A percentile compares a stretch with the other conserved stretches of the same genome.
These are phyloP conservation scores for Tetranychus truncatus DNA, from an alignment of 2,888 invertebrate species.

Conservation along the genomic window DNA sequence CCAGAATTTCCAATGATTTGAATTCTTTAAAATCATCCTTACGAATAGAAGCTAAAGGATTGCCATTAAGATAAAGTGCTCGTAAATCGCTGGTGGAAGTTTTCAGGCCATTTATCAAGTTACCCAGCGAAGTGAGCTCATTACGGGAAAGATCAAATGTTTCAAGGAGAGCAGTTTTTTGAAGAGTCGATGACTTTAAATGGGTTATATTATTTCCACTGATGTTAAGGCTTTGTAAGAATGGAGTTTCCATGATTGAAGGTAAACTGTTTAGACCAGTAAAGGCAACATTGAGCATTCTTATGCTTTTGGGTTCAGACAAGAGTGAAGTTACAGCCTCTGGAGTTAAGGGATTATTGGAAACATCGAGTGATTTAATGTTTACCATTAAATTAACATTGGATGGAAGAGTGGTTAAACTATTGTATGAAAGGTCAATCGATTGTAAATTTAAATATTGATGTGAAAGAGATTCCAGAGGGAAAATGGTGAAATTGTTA, in stretches of 20 bases:
- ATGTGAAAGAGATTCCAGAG: conserved; percentile 55
- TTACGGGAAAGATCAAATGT: neutral
- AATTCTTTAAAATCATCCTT: conserved; percentile 9
- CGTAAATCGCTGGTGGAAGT: neutral
- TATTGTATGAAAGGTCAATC: conserved; percentile 58
- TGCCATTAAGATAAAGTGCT: neutral
- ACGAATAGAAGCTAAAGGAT: neutral
- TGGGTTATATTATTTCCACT: conserved; percentile 52
- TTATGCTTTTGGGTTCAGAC: conserved; percentile 61
- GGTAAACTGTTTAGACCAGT: conserved; percentile 39
- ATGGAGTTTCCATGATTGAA: conserved; percentile 51
- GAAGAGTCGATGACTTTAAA: conserved; percentile 33
- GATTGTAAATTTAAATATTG: conserved; percentile 64
- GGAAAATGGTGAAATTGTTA: conserved; percentile 59
- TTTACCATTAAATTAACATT: conserved; percentile 71
- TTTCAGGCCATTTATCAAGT: neutral
- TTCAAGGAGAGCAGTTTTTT: neutral
- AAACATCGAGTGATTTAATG: conserved; percentile 64
- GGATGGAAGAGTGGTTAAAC: conserved; percentile 55
- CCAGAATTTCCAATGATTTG: neutral
- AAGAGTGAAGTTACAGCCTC: conserved; percentile 55
- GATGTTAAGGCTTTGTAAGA: conserved; percentile 55
- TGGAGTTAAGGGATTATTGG: conserved; percentile 58
- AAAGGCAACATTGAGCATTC: neutral
- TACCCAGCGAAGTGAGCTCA: neutral